phyloP scores from a whole-genome alignment of 2,888 invertebrate genomes.

The Trileptium ribeirensis region DNA sequence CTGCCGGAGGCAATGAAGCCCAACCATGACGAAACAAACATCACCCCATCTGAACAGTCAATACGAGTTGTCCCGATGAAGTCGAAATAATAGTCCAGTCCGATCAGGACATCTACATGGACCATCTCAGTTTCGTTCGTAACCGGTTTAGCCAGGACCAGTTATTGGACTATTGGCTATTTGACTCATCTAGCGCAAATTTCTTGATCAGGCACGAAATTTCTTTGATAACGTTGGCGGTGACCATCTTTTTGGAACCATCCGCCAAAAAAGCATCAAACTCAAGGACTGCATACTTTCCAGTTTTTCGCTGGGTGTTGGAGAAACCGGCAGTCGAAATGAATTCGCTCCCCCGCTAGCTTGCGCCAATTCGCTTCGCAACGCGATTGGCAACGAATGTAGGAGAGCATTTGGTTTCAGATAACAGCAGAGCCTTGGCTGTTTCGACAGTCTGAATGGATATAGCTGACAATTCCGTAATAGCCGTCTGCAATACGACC shows the following conservation, averaged over 20 bases:
- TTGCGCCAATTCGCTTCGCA: not conserved
- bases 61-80: not conserved
- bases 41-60: not conserved
- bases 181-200: not conserved
- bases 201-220: slow-evolving; percentile 5
- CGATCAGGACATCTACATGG: slow-evolving; percentile 1
- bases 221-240: not conserved
- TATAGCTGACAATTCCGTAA: no score
- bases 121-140: not conserved
- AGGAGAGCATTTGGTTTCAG: not conserved
- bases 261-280: not conserved
- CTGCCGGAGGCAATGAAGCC: not conserved
- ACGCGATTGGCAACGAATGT: not conserved
- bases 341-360: not conserved
- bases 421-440: not conserved
- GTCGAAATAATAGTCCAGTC: slow-evolving; percentile 6
- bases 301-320: not conserved
- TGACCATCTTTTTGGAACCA: not conserved
- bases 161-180: not conserved
- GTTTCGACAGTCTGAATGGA: not conserved
- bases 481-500: not conserved
- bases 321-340: not conserved
- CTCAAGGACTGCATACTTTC: not conserved
- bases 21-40: not conserved
- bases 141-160: slow-evolving; percentile 5